Conservation (phyloP, 2,888 invertebrate genomes). For the Trichacis sp. region DNA sequence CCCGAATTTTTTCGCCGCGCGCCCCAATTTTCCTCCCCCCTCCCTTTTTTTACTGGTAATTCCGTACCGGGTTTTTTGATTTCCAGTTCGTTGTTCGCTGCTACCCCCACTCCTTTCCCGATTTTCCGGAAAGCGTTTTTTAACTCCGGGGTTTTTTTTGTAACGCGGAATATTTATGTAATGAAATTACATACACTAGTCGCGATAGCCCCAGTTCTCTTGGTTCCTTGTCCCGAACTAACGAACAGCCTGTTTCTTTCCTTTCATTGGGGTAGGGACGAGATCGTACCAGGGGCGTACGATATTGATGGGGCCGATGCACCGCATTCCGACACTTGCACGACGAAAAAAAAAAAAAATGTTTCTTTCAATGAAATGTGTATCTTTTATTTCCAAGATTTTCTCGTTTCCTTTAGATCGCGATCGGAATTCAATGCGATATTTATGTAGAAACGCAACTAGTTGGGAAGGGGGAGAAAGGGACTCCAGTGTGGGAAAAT, state of each 20-base stretch:
- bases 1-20: no score
- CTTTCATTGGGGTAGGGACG: conserved; percentile 49
- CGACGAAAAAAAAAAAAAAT: background rate
- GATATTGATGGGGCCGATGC: background rate
- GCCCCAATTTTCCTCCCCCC: no score
- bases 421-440: background rate
- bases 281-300: conserved; percentile 55
- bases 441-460: background rate
- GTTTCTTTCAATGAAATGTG: background rate
- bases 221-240: conserved; percentile 61
- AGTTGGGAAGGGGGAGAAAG: background rate
- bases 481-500: conserved; percentile 30
- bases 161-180: no score
- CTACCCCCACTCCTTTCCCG: no score
- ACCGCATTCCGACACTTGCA: background rate
- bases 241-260: conserved; percentile 55
- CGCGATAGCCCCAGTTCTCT: conserved; percentile 45
- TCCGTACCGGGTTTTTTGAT: no score
- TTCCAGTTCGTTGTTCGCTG: no score
- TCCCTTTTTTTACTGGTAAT: no score
- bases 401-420: background rate
- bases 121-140: no score
- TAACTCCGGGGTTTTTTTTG: no score
- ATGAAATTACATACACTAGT: no score
- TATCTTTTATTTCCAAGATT: no score